phyloP scores from a whole-genome alignment of 1,140 invertebrate species.

The Tetramorium parvispinum region DNA sequence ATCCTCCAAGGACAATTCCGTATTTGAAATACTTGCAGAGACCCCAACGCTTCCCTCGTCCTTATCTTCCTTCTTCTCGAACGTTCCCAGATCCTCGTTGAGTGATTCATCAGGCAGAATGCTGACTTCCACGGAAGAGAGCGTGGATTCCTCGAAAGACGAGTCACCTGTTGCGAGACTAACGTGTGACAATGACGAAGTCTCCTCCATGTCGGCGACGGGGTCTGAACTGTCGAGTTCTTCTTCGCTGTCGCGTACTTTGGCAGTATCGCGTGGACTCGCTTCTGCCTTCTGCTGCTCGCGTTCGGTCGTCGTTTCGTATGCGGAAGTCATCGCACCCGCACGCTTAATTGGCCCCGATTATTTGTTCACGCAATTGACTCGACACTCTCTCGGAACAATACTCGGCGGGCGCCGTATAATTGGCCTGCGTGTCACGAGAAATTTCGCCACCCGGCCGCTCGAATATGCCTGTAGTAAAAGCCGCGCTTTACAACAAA shows the following conservation, averaged over 20 bases:
- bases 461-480: not conserved
- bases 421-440: not conserved
- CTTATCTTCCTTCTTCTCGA: not conserved
- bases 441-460: not conserved
- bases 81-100: not conserved
- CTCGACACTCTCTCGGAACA: not conserved
- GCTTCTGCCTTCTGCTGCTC: conserved; percentile 3
- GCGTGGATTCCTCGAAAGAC: not conserved
- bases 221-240: not conserved
- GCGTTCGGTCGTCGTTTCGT: conserved; percentile 37
- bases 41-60: not conserved
- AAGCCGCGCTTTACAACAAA: not conserved
- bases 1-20: not conserved
- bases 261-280: conserved; percentile 10
- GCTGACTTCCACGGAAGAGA: not conserved
- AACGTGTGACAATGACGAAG: not conserved
- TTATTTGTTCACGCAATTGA: conserved; percentile 45
- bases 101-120: not conserved
- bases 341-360: conserved; percentile 42
- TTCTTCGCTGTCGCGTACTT: not conserved
- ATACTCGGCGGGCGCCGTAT: not conserved
- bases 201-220: not conserved
- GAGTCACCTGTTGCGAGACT: conserved; percentile 31
- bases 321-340: conserved; percentile 67
- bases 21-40: not conserved